A percentile compares a stretch with the other conserved stretches of the same genome.
phyloP scores from a whole-genome alignment of 2,888 invertebrate genomes.

The Drosophila paracracens region DNA sequence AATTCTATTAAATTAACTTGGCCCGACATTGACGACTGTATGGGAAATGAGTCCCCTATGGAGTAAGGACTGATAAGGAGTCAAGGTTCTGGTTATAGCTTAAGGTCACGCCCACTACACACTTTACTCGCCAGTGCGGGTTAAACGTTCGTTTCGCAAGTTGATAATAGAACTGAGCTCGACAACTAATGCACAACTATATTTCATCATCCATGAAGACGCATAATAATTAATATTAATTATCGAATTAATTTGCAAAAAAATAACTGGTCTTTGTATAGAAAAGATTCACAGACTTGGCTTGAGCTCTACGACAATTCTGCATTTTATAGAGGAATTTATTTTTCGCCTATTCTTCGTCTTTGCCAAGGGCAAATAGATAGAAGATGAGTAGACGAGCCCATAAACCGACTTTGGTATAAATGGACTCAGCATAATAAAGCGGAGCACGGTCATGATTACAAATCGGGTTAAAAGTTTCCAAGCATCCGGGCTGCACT shows the following conservation, averaged over 20 bases:
- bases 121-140: constrained; percentile 17
- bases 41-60: constrained; percentile 39
- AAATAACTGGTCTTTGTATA: not conserved
- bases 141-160: constrained; percentile 5
- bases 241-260: not conserved
- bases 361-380: constrained; percentile 80
- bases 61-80: constrained; percentile 45
- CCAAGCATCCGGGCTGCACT: constrained; percentile 87
- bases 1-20: constrained; percentile 63
- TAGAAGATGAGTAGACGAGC: constrained; percentile 86
- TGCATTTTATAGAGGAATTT: not conserved
- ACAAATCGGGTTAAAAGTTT: constrained; percentile 85
- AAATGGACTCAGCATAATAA: constrained; percentile 87
- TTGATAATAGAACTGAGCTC: constrained; percentile 24
- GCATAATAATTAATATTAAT: constrained; percentile 9
- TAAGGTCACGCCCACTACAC: constrained; percentile 38
- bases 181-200: not conserved
- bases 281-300: too few relatives aligned
- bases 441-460: constrained; percentile 87
- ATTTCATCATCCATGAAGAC: not conserved
- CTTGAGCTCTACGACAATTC: not conserved
- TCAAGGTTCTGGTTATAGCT: constrained; percentile 55
- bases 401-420: constrained; percentile 86
- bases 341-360: too few relatives aligned
- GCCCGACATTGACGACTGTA: constrained; percentile 37